A percentile compares a stretch with the other conserved stretches of the same genome.
These are phyloP conservation scores for Drosophila nigromelanica DNA, from an alignment of 1,140 invertebrate genomes.

Conservation along the genomic window DNA sequence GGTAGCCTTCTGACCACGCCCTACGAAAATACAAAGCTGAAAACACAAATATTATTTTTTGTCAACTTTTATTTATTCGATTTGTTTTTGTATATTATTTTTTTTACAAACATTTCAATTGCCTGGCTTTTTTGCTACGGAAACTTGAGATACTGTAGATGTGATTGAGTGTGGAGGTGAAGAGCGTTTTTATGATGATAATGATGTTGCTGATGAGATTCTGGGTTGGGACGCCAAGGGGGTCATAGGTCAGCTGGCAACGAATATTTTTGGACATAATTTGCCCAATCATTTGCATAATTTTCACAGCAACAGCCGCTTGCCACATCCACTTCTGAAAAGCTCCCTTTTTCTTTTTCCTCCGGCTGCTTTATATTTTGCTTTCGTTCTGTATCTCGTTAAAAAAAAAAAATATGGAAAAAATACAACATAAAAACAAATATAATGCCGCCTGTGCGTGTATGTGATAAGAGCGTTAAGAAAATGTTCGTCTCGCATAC, in stretches of 20 bases:
- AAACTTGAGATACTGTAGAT: constrained; percentile 22
- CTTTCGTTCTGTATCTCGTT: constrained; percentile 61
- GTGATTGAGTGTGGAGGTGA: neutral
- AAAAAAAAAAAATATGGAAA: constrained; percentile 53
- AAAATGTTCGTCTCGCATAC: constrained; percentile 62
- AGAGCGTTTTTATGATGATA: constrained; percentile 8
- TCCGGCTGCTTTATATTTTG: constrained; percentile 44
- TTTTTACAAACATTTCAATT: constrained; percentile 67
- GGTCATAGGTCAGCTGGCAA: constrained; percentile 65
- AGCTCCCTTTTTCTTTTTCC: constrained; percentile 15
- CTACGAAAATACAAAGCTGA: too few species aligned
- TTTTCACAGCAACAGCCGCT: constrained; percentile 66
- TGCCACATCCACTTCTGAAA: constrained; percentile 5
- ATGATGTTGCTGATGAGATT: constrained; percentile 26
- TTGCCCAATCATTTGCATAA: constrained; percentile 81
- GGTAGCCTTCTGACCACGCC: too few species aligned
- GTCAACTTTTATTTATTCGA: neutral
- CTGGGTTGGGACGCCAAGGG: neutral
- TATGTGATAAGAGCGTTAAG: constrained; percentile 63
- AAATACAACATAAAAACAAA: constrained; percentile 67
- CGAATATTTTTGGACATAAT: constrained; percentile 70
- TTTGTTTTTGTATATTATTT: constrained; percentile 24
- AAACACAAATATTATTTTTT: too few species aligned
- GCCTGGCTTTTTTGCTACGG: constrained; percentile 68
- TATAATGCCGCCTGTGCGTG: constrained; percentile 31